A percentile compares a stretch with the other conserved stretches of the same genome.
phyloP scores from a whole-genome alignment of 2,888 invertebrate genomes.

The Drosophila subquinaria region DNA sequence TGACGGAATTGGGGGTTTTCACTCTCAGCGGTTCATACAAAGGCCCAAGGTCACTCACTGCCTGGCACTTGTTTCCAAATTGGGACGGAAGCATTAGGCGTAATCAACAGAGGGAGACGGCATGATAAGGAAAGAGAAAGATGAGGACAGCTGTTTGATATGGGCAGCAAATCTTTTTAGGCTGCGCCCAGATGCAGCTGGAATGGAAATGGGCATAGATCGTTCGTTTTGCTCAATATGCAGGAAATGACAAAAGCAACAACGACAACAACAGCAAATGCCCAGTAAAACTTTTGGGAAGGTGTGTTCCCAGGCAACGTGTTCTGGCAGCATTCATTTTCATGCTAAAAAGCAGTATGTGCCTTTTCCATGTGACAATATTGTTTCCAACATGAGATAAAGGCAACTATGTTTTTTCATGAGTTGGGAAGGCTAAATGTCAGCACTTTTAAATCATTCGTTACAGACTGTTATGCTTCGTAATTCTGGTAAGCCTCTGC shows the following conservation, averaged over 20 bases:
- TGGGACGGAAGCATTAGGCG: slow-evolving; percentile 50
- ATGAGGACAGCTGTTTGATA: slow-evolving; percentile 10
- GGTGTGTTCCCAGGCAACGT: too few relatives aligned
- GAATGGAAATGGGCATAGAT: slow-evolving; percentile 20
- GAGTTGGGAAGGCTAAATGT: too few relatives aligned
- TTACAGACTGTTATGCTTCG: too few relatives aligned
- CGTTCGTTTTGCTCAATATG: slow-evolving; percentile 9
- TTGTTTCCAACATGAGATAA: too few relatives aligned
- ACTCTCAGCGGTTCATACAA: slow-evolving; percentile 23
- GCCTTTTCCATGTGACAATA: too few relatives aligned
- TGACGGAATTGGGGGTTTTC: background rate
- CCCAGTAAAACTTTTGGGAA: too few relatives aligned
- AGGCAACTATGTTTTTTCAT: too few relatives aligned
- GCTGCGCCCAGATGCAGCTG: slow-evolving; percentile 31
- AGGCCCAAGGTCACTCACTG: slow-evolving; percentile 51
- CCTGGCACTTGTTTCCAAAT: slow-evolving; percentile 34
- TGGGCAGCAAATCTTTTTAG: slow-evolving; percentile 26
- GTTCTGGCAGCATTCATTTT: too few relatives aligned
- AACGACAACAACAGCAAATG: slow-evolving; percentile 9
- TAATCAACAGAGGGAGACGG: slow-evolving; percentile 25
- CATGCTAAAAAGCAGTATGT: too few relatives aligned
- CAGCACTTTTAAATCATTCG: too few relatives aligned
- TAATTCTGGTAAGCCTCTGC: too few relatives aligned
- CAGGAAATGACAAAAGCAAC: slow-evolving; percentile 34
- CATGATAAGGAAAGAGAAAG: background rate